Evolutionary conservation across 1,140 invertebrate genomes (phyloP), one percentile per base, ranked within the genome.

Genomic region (Riptortus pedestris): DNA sequence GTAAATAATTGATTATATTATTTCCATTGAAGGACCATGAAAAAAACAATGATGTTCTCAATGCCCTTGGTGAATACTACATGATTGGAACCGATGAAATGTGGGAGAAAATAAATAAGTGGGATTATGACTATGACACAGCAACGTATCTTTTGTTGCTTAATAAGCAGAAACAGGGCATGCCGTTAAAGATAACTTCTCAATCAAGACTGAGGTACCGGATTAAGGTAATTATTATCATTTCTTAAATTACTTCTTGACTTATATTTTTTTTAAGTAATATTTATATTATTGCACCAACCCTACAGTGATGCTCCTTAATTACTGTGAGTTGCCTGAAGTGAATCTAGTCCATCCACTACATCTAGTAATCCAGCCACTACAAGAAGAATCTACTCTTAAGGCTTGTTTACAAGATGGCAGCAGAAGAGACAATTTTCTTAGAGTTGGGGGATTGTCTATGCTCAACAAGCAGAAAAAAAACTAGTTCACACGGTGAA

Each of bases 61-160:
- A 77, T 62, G 80, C 83, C 66, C 79, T 91, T 74, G 80, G 85
- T 2, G 77, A 80, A 20, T 73, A 78, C 69, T 74, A 75, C 55
- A 68, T 70, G 14, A 67, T 77, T 47, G 67, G 68, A 20, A 64
- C 65, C 20, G 72, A 75, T 18, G 70, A 74, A 27, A 74, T 80
- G 70, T 80, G 79, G 80, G 71, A 72, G 16, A 71, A 73, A 63
- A 69, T 83, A 24, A 68, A 67, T 55, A 76, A 81, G 72, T 83
- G 83, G 77, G 79, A 81, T 62, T 89, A 85, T 70, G 88, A 91
- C 74, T 87, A 90, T 73, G 75, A 82, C 70, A 88, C 86, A 16
- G 84, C 88, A 4, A 90, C 87, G 9, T 93, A 93, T 75, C 79
- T 88, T 60, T 73, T 91, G 26, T 73, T 92, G 22, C 67, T 86